phyloP scores from a whole-genome alignment of 2,113 vertebrate genomes.

The Phasianus colchicus region DNA sequence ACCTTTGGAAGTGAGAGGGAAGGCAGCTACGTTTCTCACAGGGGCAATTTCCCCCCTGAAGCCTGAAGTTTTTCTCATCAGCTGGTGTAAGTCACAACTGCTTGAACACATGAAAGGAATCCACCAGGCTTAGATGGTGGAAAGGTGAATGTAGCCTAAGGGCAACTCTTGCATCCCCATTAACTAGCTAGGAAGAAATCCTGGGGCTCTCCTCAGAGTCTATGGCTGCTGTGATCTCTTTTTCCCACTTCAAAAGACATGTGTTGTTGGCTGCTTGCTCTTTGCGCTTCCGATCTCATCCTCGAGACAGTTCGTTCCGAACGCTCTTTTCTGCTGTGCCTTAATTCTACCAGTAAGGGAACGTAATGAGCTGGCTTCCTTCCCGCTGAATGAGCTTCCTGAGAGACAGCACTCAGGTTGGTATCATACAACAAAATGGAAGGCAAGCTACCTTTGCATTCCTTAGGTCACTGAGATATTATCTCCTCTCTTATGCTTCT shows the following conservation, averaged over 20 bases:
- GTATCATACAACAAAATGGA: not conserved
- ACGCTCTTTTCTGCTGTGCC: not conserved
- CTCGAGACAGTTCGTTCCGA: not conserved
- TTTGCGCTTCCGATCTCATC: not conserved
- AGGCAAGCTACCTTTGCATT: not conserved
- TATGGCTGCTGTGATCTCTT: not conserved
- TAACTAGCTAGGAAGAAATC: conserved; percentile 32
- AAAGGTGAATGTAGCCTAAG: conserved; percentile 49
- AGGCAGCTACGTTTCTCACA: rapidly evolving
- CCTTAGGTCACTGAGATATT: not conserved
- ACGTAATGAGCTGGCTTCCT: not conserved
- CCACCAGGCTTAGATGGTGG: conserved; percentile 1
- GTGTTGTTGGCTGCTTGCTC: not conserved
- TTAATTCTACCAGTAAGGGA: not conserved
- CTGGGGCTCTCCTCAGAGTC: not conserved
- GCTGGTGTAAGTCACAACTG: not conserved
- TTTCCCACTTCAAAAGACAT: not conserved
- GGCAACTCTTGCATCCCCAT: not conserved
- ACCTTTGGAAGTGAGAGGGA: not conserved
- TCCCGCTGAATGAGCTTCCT: not conserved
- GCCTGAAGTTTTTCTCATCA: not conserved
- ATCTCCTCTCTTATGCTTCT: not conserved
- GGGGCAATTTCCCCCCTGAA: not conserved
- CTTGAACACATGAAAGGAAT: not conserved
- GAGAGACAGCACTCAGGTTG: rapidly evolving